Base-by-base conservation (phyloP, 2,888 invertebrate species). In the Amiota communis region DNA sequence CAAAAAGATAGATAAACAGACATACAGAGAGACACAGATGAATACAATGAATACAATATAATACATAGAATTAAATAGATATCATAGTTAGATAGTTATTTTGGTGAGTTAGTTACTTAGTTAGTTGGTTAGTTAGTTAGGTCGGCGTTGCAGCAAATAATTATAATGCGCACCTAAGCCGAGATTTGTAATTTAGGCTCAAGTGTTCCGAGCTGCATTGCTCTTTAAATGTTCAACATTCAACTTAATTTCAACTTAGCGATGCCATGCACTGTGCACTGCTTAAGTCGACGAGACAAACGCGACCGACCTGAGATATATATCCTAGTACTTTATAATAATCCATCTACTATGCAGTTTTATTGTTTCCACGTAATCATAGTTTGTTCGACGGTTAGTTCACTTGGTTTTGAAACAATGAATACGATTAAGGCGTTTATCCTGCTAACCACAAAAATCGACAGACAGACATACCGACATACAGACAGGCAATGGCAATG, bases 361-460 rank as follows among this genome's bases (percentile, higher is more conserved):
- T 85, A 83, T 85, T 83, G 85, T 83, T 83, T 82, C 85, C 75
- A 72, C 17, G 51, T 56, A 49, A 59, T 6, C 36, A 36, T 59
- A 48, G 56, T n/a, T 49, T 20, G 67, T 49, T 53, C 36, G 6
- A 53, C 51, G 49, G 59, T 57, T 65, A 47, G 48, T 48, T 12
- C 51, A 70, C 73, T 73, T 61, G 51, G 72, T 75, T 76, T 51
- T 72, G 78, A 79, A 82, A 84, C 84, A 85, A 85, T 85, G 84
- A 81, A 72, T 77, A 74, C 83, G 86, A 84, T 85, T 85, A 86
- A 85, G 84, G 83, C 80, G 84, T 83, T 84, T 83, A 84, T 83
- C 82, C 85, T 77, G 79, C 80, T 82, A 85, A 83, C 86, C 86
- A 82, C 86, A 36, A 36, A 2, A 36, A 36, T 36, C 36, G 36